Base-by-base conservation (phyloP, 2,797 vertebrate species). In the Rhinophrynus dorsalis region DNA sequence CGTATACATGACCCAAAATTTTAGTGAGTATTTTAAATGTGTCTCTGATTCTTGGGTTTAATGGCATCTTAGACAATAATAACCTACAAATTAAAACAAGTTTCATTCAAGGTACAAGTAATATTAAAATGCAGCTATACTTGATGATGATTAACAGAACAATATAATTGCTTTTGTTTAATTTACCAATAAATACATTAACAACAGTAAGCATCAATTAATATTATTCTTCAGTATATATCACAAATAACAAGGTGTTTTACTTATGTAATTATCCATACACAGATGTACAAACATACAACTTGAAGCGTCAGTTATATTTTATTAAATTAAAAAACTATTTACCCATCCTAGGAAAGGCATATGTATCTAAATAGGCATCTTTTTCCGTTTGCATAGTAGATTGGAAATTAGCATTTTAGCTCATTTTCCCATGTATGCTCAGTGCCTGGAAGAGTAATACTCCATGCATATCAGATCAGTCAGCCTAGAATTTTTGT, bases 361-460 rank as follows among this genome's bases (percentile, higher is more conserved):
- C 93, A 91, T 94, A 92, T 92, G 94, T 94, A 98, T 98, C 96
- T 96, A 93, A 94, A 95, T 94, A 94, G 95, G 95, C 95, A 98
- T 99, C 96, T 95, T 89, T 87, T 89, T 94, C 95, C 95, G 96
- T 98, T 98, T 98, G 96, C 96, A 97, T 99, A 98, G 96, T 98
- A 98, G 96, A 99, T 99, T 99, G 95, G 94, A 96, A 96, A 98
- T 98, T 98, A 97, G 94, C 96, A 99, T 98, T 97, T 98, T 95
- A 94, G 95, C 97, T 99, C 96, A 96, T 98, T 98, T 97, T 94
- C 94, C 92, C 90, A 90, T 98, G 95, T 99, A 96, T 98, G 95
- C 95, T 95, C 92, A 96, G 94, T 86, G 95, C 94, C 95, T 94
- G 93, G 92, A 97, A 99, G 95, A 97, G 97, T 94, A 97, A 96